Evolutionary conservation across 1,140 invertebrate genomes (phyloP), one percentile per base, ranked within the genome.

Genomic region (Solenopsis fugax): DNA sequence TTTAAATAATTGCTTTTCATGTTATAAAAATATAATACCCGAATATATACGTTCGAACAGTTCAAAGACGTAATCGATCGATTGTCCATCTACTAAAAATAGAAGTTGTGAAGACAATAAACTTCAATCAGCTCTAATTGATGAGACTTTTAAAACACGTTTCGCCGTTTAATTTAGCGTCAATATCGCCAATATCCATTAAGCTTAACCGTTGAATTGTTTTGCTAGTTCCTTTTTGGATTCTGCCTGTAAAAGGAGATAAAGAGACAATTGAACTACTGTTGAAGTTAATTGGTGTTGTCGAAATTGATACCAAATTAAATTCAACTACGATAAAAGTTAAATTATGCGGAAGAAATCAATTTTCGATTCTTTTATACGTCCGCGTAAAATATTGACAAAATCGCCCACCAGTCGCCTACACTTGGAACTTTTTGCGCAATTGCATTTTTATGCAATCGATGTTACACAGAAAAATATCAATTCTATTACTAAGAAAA

Each of bases 241-340:
- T 62, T 72, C 12, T 48, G 10, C 4, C 24, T 29, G 21, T 13
- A 60, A 60, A 60, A 45, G 21, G 2, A 81, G 77, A 69, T 54
- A 58, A 41, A 60, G 16, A 29, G 80, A 75, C 69, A 84, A 80
- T 80, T 48, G 54, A 62, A 7, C 21, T 48, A 72, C 37, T 37
- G 16, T 73, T 73, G 58, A 84, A 84, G 54, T 62, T 75, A 84
- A 84, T 84, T 56, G 80, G 1, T 34, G 69, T 62, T 75, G 56
- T 54, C 45, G 24, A 60, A 75, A 84, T 73, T 73, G 54, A 41
- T 48, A 37, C 52, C 41, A 60, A 75, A 84, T 75, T 73, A 75
- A 84, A 84, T 73, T 62, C 69, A 73, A 84, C 69, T 75, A 56
- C 69, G 54, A 41, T 73, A 29, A 48, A 84, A 75, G 54, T 84